phyloP scores from a whole-genome alignment of 2,797 vertebrate species.

The Molossus molossus region DNA sequence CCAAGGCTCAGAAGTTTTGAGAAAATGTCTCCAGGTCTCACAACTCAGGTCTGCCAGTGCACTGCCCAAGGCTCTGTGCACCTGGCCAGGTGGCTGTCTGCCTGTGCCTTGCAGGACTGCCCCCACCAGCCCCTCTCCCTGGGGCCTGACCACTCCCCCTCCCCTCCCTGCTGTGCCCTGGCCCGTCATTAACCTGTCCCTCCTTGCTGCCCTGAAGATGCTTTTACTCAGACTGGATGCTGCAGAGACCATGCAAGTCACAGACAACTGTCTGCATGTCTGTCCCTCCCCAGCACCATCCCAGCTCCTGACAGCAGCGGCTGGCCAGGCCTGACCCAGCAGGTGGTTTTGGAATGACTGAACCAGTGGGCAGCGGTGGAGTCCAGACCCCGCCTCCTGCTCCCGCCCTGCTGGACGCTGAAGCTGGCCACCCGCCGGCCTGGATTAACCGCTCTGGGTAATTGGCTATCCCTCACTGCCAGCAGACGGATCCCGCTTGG shows the following conservation, averaged over 20 bases:
- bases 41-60: background rate
- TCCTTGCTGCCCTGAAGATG: background rate
- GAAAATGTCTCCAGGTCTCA: background rate
- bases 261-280: no score
- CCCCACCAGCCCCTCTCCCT: fast-evolving
- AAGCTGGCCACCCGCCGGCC: background rate
- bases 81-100: background rate
- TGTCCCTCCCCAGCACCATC: background rate
- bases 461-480: conserved; percentile 75
- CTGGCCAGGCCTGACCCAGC: background rate
- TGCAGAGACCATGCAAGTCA: background rate
- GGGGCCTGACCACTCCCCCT: background rate
- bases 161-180: background rate
- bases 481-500: conserved; percentile 83
- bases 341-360: background rate
- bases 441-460: conserved; percentile 29
- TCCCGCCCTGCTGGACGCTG: conserved; percentile 59
- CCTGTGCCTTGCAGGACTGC: background rate
- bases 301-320: background rate
- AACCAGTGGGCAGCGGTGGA: background rate
- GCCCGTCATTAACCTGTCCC: background rate
- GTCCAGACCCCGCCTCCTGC: background rate
- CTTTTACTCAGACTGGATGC: background rate
- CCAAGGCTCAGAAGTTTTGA: background rate
- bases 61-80: fast-evolving